These are phyloP conservation scores for Coccyzus lansbergi DNA, from an alignment of 2,797 vertebrate species.

Conservation along the genomic window DNA sequence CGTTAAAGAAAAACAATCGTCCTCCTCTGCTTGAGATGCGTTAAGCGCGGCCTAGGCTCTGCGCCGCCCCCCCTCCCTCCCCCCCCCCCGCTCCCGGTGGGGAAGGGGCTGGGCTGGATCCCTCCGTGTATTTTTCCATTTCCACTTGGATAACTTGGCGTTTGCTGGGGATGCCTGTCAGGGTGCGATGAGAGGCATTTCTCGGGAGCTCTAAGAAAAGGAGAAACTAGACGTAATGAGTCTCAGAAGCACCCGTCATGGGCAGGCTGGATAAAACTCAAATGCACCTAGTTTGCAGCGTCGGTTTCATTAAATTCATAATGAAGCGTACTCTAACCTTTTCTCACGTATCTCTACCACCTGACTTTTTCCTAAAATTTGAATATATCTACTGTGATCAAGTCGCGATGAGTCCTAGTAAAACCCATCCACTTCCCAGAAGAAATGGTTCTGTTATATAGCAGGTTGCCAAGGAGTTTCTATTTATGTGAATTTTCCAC, in stretches of 20 bases:
- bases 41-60: neutral
- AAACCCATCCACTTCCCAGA: slow-evolving; percentile 46
- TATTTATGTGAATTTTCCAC: slow-evolving; percentile 65
- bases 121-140: slow-evolving; percentile 1
- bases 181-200: neutral
- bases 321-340: neutral
- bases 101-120: neutral
- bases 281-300: neutral
- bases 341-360: neutral
- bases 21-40: neutral
- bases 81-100: neutral
- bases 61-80: too few relatives aligned
- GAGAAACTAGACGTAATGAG: neutral
- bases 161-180: neutral
- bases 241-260: neutral
- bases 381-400: neutral
- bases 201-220: neutral
- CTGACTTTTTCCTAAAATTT: neutral
- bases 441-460: slow-evolving; percentile 49
- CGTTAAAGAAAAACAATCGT: neutral
- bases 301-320: neutral
- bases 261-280: neutral
- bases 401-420: neutral
- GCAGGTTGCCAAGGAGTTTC: slow-evolving; percentile 72
- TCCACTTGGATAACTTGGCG: neutral